These are phyloP conservation scores for Drosophila leontia DNA, from an alignment of 1,140 invertebrate genomes.

Conservation along the genomic window DNA sequence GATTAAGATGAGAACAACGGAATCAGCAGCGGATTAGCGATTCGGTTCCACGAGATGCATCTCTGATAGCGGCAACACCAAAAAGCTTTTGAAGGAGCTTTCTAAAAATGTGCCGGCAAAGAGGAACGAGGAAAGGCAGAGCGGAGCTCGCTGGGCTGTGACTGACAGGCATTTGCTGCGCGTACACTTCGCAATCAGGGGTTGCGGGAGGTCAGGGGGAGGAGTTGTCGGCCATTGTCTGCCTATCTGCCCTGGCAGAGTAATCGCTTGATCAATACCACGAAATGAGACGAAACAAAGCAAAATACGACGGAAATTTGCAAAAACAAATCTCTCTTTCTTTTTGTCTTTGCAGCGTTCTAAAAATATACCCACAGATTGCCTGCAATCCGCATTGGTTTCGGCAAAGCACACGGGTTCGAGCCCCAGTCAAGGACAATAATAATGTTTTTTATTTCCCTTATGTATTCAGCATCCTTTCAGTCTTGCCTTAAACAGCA, in stretches of 20 bases:
- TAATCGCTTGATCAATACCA: conserved; percentile 47
- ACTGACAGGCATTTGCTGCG: conserved; percentile 30
- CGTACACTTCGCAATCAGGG: conserved; percentile 1
- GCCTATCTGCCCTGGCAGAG: conserved; percentile 40
- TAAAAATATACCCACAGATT: conserved; percentile 26
- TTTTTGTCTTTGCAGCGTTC: conserved; percentile 10
- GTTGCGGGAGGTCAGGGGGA: conserved; percentile 31
- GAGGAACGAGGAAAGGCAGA: conserved; percentile 10
- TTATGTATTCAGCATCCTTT: conserved; percentile 1
- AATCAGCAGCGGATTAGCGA: conserved; percentile 24
- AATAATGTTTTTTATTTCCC: not conserved
- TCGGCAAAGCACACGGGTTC: conserved; percentile 8
- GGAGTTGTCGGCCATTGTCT: conserved; percentile 38
- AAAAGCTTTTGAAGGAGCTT: conserved; percentile 57
- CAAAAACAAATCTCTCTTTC: not conserved
- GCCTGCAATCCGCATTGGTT: not conserved
- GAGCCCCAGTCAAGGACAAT: conserved; percentile 13
- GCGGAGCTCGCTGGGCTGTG: conserved; percentile 32
- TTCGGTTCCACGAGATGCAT: conserved; percentile 40
- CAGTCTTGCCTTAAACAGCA: not conserved
- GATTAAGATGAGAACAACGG: conserved; percentile 23
- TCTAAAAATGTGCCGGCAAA: conserved; percentile 22
- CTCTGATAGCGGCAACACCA: conserved; percentile 40
- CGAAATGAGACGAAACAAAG: conserved; percentile 33
- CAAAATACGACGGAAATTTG: conserved; percentile 18